A percentile compares a stretch with the other conserved stretches of the same genome.
phyloP scores from a whole-genome alignment of 37 sponge, comb jelly and placozoan species.

The Tethya wilhelma region DNA sequence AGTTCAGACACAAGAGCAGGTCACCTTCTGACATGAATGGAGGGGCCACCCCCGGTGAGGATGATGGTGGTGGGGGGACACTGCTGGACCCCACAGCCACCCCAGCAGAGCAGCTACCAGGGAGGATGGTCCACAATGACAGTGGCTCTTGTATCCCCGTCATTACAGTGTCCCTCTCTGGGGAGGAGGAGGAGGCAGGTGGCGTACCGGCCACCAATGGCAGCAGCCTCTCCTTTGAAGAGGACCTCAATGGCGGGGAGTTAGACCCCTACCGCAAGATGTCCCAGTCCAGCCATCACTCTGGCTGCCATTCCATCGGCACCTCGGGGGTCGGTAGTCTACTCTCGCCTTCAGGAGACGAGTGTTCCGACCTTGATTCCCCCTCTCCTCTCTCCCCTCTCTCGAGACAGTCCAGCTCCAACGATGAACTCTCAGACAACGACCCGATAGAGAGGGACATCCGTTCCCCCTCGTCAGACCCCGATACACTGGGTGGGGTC shows the following conservation, averaged over 20 bases:
- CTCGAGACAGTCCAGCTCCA: constrained; percentile 60
- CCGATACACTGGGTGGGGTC: constrained; percentile 1
- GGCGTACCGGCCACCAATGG: background rate
- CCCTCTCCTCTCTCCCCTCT: constrained; percentile 65
- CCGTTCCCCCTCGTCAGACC: background rate
- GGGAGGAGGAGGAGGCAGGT: background rate
- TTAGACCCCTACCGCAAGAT: constrained; percentile 34
- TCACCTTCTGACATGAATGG: constrained; percentile 15
- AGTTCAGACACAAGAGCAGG: constrained; percentile 35
- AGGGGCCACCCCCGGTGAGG: background rate
- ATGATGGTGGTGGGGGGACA: background rate
- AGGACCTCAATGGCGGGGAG: background rate
- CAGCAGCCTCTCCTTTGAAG: background rate
- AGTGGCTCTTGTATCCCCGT: constrained; percentile 29
- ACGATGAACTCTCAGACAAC: constrained; percentile 12
- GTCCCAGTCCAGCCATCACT: constrained; percentile 51
- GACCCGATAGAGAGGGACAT: constrained; percentile 39
- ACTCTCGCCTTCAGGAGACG: constrained; percentile 64
- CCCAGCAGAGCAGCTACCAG: constrained; percentile 43
- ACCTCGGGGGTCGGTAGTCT: constrained; percentile 62
- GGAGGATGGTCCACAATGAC: background rate
- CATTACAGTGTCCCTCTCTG: constrained; percentile 51
- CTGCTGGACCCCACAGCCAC: constrained; percentile 31
- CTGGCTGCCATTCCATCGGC: constrained; percentile 2
- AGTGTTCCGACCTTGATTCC: constrained; percentile 73